Conservation (phyloP, 2,797 vertebrate species). For the Betta splendens region DNA sequence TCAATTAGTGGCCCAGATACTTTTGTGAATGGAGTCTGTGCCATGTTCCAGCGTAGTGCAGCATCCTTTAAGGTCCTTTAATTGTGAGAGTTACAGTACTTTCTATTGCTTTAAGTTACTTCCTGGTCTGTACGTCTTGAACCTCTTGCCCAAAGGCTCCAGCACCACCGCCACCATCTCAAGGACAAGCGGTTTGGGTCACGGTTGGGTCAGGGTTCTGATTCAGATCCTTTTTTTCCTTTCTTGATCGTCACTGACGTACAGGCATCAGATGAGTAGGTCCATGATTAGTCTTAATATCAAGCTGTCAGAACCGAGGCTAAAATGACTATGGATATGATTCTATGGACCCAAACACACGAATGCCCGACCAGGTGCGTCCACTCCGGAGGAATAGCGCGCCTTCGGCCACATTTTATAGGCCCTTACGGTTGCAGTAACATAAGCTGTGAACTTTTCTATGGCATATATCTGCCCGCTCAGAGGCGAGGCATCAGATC, state of each 20-base stretch:
- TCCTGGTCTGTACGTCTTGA: too few relatives aligned
- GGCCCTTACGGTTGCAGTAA: slow-evolving; percentile 51
- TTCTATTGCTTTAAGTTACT: too few relatives aligned
- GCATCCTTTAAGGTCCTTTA: neutral
- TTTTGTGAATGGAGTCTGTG: too few relatives aligned
- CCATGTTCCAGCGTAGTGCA: neutral
- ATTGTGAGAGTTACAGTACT: too few relatives aligned
- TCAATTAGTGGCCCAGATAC: too few relatives aligned
- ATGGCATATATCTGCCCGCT: slow-evolving; percentile 57
- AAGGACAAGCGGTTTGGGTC: too few relatives aligned
- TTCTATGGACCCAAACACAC: slow-evolving; percentile 11
- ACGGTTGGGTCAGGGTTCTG: too few relatives aligned
- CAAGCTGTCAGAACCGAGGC: slow-evolving; percentile 55
- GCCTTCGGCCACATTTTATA: slow-evolving; percentile 49
- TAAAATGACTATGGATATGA: slow-evolving; percentile 57
- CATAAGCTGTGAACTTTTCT: slow-evolving; percentile 60
- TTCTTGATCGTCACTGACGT: too few relatives aligned
- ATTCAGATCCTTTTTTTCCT: too few relatives aligned
- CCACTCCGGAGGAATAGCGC: slow-evolving; percentile 51
- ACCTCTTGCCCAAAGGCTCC: too few relatives aligned
- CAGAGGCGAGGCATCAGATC: slow-evolving; percentile 58
- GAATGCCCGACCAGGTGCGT: slow-evolving; percentile 60
- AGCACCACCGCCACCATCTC: too few relatives aligned
- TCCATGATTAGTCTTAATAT: slow-evolving; percentile 56
- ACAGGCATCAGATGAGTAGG: too few relatives aligned